Base-by-base conservation (phyloP, 2,888 invertebrate genomes). In the Pogonocherus hispidulus region DNA sequence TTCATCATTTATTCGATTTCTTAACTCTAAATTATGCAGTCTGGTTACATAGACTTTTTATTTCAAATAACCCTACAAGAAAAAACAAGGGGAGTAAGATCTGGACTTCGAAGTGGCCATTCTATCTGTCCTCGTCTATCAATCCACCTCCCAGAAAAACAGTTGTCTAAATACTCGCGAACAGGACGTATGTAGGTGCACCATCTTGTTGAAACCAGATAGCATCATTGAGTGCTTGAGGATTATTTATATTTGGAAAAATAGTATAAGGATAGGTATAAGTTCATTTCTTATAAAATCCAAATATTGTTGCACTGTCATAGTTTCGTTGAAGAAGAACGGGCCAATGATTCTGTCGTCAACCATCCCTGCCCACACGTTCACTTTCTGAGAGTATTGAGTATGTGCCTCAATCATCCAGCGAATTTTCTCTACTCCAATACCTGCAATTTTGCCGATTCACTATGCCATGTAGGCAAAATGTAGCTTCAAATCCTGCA, bases 161-260 rank as follows among this genome's bases (percentile, higher is more conserved):
- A n/a, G n/a, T n/a, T n/a, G n/a, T n/a, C n/a, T n/a, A n/a, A n/a
- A n/a, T n/a, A n/a, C n/a, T n/a, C n/a, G n/a, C n/a, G n/a, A n/a
- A 16, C n/a, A 16, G 32, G 5, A 23, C 1, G 35, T 35, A 32
- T 1, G 55, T 27, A n/a, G 55, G 55, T 32, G 55, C 35, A 23
- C 55, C 35, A 55, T 55, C 32, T 32, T 55, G 55, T 32, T 55
- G 55, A 55, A 55, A 55, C 55, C 55, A 55, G 27, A 55, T 55
- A 20, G 2, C 22, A 27, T 54, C 54, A 54, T 16, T 27, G 3
- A 54, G 11, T 20, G 20, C n/a, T 4, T 51, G 14, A 20, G 51
- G 51, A 51, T 51, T 19, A 51, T 20, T 23, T 51, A 19, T 20
- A 9, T 59, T 60, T 47, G 22, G 18, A 44, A 44, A 4, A 18